phyloP scores from a whole-genome alignment of 1,140 invertebrate species.

The Orussus abietinus region DNA sequence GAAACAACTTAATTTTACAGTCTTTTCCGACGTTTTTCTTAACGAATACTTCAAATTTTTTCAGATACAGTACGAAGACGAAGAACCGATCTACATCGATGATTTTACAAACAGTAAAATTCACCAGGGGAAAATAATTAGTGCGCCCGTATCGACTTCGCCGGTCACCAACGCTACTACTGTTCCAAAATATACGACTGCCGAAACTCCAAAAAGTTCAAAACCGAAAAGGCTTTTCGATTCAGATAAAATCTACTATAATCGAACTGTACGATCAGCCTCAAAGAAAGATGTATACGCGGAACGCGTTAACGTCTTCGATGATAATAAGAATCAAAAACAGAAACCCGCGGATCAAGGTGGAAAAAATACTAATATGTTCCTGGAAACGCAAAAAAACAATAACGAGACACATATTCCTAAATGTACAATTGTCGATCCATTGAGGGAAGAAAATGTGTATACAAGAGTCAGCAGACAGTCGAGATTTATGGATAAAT shows the following conservation, averaged over 20 bases:
- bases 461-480: too few species aligned
- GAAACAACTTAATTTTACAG: too few species aligned
- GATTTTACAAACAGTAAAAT: conserved; percentile 25
- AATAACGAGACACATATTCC: neutral
- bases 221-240: neutral
- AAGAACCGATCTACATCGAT: conserved; percentile 23
- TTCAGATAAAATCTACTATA: neutral
- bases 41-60: conserved; percentile 5
- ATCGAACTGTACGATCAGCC: neutral
- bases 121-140: neutral
- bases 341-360: neutral
- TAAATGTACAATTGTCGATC: too few species aligned
- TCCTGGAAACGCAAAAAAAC: conserved; percentile 1
- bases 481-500: too few species aligned
- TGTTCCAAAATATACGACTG: neutral
- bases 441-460: too few species aligned
- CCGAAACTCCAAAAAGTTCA: conserved; percentile 6
- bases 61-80: conserved; percentile 33
- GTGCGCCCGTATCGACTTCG: conserved; percentile 4
- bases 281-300: neutral
- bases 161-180: neutral
- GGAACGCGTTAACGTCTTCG: neutral
- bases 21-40: too few species aligned
- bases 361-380: conserved; percentile 4
- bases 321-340: neutral